A percentile compares a stretch with the other conserved stretches of the same genome.
Conservation (phyloP, 2,113 vertebrate genomes). For the Rhabdornis inornatus region DNA sequence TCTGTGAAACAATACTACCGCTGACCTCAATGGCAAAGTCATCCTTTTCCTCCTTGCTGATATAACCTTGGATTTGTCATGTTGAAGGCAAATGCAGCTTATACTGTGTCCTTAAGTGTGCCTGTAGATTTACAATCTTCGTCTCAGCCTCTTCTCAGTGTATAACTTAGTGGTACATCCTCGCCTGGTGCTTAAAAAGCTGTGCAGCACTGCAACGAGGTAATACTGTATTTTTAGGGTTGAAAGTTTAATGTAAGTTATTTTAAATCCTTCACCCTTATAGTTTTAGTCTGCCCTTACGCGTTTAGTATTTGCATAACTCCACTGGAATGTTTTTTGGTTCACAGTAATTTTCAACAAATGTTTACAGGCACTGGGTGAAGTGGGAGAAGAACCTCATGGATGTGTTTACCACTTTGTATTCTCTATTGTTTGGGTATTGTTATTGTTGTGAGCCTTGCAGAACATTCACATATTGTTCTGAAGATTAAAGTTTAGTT, state of each 20-base stretch:
- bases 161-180: background rate
- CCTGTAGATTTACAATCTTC: background rate
- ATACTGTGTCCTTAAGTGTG: background rate
- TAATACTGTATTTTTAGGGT: background rate
- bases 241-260: background rate
- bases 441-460: background rate
- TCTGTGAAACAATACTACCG: background rate
- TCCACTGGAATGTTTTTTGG: background rate
- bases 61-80: background rate
- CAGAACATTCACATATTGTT: background rate
- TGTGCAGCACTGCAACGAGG: background rate
- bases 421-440: background rate
- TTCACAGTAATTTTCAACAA: background rate
- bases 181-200: background rate
- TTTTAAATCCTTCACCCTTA: background rate
- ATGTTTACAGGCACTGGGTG: background rate
- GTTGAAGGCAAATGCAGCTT: background rate
- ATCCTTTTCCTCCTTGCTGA: background rate
- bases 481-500: background rate
- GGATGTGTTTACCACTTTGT: background rate
- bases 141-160: background rate
- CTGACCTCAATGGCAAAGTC: background rate
- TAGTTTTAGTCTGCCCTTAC: background rate
- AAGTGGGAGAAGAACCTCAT: background rate
- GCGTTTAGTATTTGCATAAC: background rate